Conservation (phyloP, 1,140 invertebrate genomes). For the Battus philenor region DNA sequence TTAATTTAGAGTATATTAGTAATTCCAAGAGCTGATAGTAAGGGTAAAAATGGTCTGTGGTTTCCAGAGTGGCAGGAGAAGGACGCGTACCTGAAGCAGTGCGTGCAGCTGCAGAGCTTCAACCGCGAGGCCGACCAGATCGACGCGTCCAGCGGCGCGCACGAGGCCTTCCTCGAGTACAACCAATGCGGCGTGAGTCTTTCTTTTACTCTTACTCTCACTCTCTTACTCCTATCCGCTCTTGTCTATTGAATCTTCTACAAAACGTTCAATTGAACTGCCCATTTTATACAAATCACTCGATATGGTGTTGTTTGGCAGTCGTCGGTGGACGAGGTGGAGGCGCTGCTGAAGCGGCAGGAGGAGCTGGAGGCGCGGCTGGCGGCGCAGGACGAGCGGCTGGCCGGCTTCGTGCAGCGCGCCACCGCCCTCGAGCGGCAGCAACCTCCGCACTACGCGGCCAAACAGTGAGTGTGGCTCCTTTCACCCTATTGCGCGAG, state of each 20-base stretch:
- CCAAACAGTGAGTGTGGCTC: constrained; percentile 87
- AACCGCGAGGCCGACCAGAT: constrained; percentile 98
- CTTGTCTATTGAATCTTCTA: too few species aligned
- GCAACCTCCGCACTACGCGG: constrained; percentile 90
- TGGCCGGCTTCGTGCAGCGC: constrained; percentile 90
- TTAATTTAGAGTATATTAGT: too few species aligned
- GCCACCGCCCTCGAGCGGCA: constrained; percentile 86
- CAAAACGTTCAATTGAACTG: background rate
- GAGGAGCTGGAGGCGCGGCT: constrained; percentile 96
- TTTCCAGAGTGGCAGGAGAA: constrained; percentile 84
- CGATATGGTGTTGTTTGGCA: constrained; percentile 47
- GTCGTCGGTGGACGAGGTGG: constrained; percentile 95
- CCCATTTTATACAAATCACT: background rate
- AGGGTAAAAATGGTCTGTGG: too few species aligned
- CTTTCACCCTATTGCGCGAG: too few species aligned
- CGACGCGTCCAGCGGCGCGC: constrained; percentile 94
- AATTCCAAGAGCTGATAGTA: too few species aligned
- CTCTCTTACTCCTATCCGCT: too few species aligned
- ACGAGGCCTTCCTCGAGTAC: constrained; percentile 95
- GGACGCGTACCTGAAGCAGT: constrained; percentile 88
- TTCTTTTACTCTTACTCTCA: background rate
- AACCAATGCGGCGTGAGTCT: constrained; percentile 88
- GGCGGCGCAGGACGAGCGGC: constrained; percentile 93
- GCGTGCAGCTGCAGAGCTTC: constrained; percentile 92
- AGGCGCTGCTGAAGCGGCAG: constrained; percentile 94